Evolutionary conservation across 1,140 invertebrate species (phyloP), one percentile per base, ranked within the genome.

Genomic region (Diabrotica virgifera): DNA sequence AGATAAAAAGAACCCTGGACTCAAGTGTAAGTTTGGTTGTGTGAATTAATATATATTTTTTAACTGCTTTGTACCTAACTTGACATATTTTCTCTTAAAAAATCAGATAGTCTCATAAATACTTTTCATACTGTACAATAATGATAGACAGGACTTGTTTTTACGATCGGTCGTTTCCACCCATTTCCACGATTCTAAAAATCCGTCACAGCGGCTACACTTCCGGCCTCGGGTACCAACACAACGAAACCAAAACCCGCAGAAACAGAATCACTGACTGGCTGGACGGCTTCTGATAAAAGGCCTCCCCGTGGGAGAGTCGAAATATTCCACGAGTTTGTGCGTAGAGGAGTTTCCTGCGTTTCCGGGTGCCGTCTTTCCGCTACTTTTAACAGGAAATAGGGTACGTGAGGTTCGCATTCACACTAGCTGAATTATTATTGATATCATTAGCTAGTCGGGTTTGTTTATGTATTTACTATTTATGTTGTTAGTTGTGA

Each of bases 121-220:
- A 24, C 24, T 24, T 24, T 1, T 24, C 4, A 24, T 4, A 24
- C 24, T 24, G 24, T 24, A 24, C 24, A 24, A 24, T 24, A 24
- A 24, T 24, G 24, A 24, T 24, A 24, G 24, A 2, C 24, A 24
- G 24, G 24, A 24, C 24, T 24, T 24, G 24, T 24, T 24, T 24
- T 24, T 24, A 24, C 24, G 24, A 24, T 24, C 24, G 24, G 24
- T 4, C 24, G 24, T 24, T 24, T 24, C 24, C 24, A 24, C 38
- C 52, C 24, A 10, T 54, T 65, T 65, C 63, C 59, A 65, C 64
- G 64, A 50, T 56, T 65, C 64, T 65, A 65, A 53, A 24, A 61
- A 61, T 65, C 59, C 64, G 64, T 59, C 64, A 65, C 59, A 59
- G 64, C 38, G 58, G 64, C 51, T 61, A 53, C 35, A 55, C 59